Percentiles rank a stretch among this genome's conserved stretches.
phyloP scores from a whole-genome alignment of 2,113 vertebrate genomes.

The Bettongia penicillata region DNA sequence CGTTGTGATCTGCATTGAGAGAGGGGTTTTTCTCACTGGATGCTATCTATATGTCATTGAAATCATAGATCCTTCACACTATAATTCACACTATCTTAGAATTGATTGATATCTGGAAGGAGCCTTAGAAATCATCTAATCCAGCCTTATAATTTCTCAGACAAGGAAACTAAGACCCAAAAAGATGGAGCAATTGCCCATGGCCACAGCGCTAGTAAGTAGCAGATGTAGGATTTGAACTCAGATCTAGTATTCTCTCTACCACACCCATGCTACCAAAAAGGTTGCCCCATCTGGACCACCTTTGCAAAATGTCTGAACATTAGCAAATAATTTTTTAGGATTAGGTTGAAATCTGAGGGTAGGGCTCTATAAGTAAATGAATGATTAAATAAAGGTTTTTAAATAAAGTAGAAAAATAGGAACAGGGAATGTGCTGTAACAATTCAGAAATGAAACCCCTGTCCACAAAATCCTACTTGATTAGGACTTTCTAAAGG shows the following conservation, averaged over 20 bases:
- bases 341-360: background rate
- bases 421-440: background rate
- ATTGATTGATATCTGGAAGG: background rate
- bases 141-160: background rate
- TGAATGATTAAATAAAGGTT: background rate
- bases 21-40: background rate
- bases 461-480: background rate
- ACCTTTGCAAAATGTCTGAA: background rate
- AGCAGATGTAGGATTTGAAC: background rate
- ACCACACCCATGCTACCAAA: background rate
- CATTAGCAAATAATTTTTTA: background rate
- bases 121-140: background rate
- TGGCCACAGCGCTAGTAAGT: background rate
- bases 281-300: background rate
- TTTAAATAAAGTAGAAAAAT: background rate
- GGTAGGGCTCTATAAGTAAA: background rate
- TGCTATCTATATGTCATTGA: background rate
- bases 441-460: background rate
- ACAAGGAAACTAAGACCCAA: background rate
- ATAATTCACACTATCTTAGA: background rate
- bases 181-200: background rate
- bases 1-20: background rate
- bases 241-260: background rate
- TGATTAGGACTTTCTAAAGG: background rate
- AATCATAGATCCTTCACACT: background rate